Evolutionary conservation across 2,113 vertebrate genomes (phyloP), one percentile per base, ranked within the genome.

Genomic region (Salvelinus alpinus): DNA sequence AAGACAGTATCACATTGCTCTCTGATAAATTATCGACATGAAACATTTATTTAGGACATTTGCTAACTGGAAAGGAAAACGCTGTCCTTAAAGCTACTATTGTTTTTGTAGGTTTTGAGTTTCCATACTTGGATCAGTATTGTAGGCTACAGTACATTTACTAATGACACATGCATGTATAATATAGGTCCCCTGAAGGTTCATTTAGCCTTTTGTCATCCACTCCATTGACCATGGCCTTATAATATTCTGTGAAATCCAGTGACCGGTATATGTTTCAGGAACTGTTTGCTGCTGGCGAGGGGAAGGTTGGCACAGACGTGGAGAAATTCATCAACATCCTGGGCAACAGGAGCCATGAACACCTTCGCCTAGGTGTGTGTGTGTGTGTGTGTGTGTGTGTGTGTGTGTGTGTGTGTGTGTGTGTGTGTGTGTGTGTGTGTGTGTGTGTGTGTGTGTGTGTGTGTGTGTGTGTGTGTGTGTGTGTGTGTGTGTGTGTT

Each of bases 261-360:
- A 54, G 16, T 54, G 12, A 54, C 16, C 16, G 3, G 12, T 86
- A 81, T 70, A 13, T 71, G 3, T 84, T 76, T 31, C 91, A 99
- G 98, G 93, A 93, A 60, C 85, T 99, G 87, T 97, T 94, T 65
- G 92, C 93, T 78, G 97, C 98, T 29, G 97, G 98, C 20, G 95
- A 96, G 72, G 91, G 94, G 54, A 98, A 96, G 81, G 95, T 95
- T 89, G 97, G 97, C 82, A 98, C 97, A 0, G 96, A 99, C 72
- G 97, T 99, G 91, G 96, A 98, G 11, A 96, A 94, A 84, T 96
- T 99, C 75, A 95, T 98, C 89, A 95, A 92, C 47, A 96, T 99
- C 80, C 84, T 99, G 75, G 97, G 98, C 77, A 98, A 95, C 48
- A 93, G 96, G 82, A 99, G 96, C 0, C 0, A 84, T 9, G 92